Evolutionary conservation across 2,113 vertebrate species (phyloP).

Genomic region (Boleophthalmus pectinirostris): DNA sequence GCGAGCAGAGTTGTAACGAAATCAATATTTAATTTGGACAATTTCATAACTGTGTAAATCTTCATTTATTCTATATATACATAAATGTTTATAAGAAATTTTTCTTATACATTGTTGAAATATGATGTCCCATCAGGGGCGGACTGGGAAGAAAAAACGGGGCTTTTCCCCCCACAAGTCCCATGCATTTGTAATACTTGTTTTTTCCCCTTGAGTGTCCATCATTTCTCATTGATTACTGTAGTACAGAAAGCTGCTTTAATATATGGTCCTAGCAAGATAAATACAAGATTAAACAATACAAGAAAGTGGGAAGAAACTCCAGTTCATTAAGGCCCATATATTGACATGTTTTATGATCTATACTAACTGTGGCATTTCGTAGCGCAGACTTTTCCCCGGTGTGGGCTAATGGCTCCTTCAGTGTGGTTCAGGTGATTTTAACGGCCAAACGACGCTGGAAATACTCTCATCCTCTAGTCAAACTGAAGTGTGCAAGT

Average conservation of each 20-base stretch:
- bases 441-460: not conserved
- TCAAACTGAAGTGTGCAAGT: conserved; percentile 26
- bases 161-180: too few relatives aligned
- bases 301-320: not conserved
- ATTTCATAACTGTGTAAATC: too few relatives aligned
- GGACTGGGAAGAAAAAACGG: too few relatives aligned
- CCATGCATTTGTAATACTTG: too few relatives aligned
- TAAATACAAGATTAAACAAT: not conserved
- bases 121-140: too few relatives aligned
- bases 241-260: not conserved
- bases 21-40: too few relatives aligned
- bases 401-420: not conserved
- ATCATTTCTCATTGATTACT: too few relatives aligned
- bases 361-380: not conserved
- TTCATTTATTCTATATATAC: too few relatives aligned
- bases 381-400: not conserved
- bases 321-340: not conserved
- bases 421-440: conserved; percentile 3
- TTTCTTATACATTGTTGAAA: too few relatives aligned
- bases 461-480: not conserved
- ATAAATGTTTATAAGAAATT: too few relatives aligned
- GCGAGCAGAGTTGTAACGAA: too few relatives aligned
- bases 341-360: conserved; percentile 12
- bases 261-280: not conserved
- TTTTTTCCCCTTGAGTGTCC: not conserved